Evolutionary conservation across 2,888 invertebrate genomes (phyloP), one percentile per base, ranked within the genome.

Genomic region (Orgyia antiqua): DNA sequence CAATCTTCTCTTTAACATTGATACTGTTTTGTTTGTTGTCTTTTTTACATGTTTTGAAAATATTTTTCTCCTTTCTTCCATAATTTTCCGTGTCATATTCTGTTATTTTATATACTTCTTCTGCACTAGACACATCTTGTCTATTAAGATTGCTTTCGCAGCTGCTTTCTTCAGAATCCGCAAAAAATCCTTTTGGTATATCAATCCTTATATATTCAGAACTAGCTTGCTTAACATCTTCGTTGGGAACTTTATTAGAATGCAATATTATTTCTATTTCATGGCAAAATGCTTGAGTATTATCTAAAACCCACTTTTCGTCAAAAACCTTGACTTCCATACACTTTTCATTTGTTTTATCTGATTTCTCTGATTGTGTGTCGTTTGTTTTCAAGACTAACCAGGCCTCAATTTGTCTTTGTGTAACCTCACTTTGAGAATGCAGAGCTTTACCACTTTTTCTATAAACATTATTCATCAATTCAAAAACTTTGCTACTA

Each of bases 21-120:
- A 64, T 49, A 36, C 62, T 57, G 19, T 56, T 57, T 3, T 36
- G 29, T 17, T 42, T 35, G 25, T 37, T 38, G 70, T 57, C 7
- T 56, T 60, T 15, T 42, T 58, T 12, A 58, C 48, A 7, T 51
- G 42, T 24, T 19, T 24, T 29, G 26, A 23, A 10, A 10, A 19
- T 13, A 15, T 29, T 25, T 24, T 49, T 40, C 13, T 45, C 42
- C 13, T 51, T 45, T 31, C 54, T 58, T 1, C 60, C 51, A 29
- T 66, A 63, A 3, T 61, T 51, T n/a, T 33, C 52, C 1, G 64
- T 62, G 49, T 79, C 78, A 38, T 83, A 82, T 40, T 83, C 79
- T 2, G 78, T 65, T 24, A 83, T 67, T 41, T 80, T 79, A 30
- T 59, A 79, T 4, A 80, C 76, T 50, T 73, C 56, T 48, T 83